phyloP scores from a whole-genome alignment of 1,140 invertebrate genomes.

The Anastatus disparis region DNA sequence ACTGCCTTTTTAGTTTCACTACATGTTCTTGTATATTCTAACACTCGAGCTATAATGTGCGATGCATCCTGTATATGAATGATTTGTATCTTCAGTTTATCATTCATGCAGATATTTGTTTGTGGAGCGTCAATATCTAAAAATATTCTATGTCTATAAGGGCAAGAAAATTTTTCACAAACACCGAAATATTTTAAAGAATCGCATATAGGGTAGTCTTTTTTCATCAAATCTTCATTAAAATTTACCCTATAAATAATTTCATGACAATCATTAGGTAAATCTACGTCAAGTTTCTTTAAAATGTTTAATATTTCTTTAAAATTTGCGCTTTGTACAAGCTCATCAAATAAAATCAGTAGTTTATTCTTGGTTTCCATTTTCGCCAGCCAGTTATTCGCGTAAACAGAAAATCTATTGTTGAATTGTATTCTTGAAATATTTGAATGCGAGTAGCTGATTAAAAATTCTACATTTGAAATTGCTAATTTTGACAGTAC shows the following conservation, averaged over 20 bases:
- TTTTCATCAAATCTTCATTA: constrained; percentile 52
- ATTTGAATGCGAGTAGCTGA: constrained; percentile 59
- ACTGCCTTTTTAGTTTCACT: constrained; percentile 40
- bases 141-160: constrained; percentile 56
- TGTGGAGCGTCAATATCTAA: constrained; percentile 52
- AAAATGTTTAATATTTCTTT: constrained; percentile 55
- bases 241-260: constrained; percentile 45
- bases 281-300: constrained; percentile 49
- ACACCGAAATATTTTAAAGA: constrained; percentile 58
- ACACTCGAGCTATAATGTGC: constrained; percentile 57
- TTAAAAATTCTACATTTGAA: constrained; percentile 58
- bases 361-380: constrained; percentile 49
- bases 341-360: constrained; percentile 58
- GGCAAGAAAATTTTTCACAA: constrained; percentile 54
- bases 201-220: constrained; percentile 54
- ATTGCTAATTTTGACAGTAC: constrained; percentile 56
- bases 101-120: constrained; percentile 52
- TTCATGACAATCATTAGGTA: constrained; percentile 46
- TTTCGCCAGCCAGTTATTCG: constrained; percentile 52
- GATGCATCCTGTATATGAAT: constrained; percentile 55
- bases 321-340: constrained; percentile 53
- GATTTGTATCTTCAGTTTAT: constrained; percentile 53
- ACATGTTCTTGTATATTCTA: constrained; percentile 45
- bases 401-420: constrained; percentile 60
- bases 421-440: constrained; percentile 57